Conservation (phyloP, 2,888 invertebrate species). For the Sympetrum striolatum region DNA sequence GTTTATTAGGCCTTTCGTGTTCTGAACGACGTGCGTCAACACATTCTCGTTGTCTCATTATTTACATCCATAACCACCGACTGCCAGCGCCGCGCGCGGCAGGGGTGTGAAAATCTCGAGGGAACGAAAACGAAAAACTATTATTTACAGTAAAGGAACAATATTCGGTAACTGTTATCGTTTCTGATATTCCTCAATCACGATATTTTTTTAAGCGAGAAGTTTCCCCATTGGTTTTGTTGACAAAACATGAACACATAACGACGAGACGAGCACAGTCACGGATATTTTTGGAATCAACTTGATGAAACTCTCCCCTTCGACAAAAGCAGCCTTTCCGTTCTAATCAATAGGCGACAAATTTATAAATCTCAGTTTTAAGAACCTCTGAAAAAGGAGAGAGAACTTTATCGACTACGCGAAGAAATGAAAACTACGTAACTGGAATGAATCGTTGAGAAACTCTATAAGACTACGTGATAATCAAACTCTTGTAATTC, state of each 20-base stretch:
- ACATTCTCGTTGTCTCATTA: background rate
- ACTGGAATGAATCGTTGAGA: too few species aligned
- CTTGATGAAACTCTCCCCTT: background rate
- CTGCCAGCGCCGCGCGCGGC: background rate
- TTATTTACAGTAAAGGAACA: background rate
- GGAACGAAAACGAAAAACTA: background rate
- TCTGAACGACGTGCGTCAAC: background rate
- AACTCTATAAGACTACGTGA: too few species aligned
- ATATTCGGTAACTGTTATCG: background rate
- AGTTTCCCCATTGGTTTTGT: background rate
- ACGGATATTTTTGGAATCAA: background rate
- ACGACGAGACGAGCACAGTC: background rate
- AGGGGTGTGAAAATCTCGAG: background rate
- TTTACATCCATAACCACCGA: background rate
- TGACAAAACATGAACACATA: background rate
- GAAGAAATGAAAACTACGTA: too few species aligned
- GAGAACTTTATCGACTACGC: too few species aligned
- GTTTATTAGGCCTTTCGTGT: background rate
- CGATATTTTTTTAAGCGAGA: background rate
- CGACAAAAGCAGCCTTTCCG: background rate
- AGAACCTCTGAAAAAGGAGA: too few species aligned
- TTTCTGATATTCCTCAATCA: background rate
- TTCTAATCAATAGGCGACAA: background rate
- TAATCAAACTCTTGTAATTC: too few species aligned
- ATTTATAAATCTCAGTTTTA: background rate